Evolutionary conservation across 2,113 vertebrate species (phyloP), one percentile per base, ranked within the genome.

Genomic region (Pomatostomus ruficeps): DNA sequence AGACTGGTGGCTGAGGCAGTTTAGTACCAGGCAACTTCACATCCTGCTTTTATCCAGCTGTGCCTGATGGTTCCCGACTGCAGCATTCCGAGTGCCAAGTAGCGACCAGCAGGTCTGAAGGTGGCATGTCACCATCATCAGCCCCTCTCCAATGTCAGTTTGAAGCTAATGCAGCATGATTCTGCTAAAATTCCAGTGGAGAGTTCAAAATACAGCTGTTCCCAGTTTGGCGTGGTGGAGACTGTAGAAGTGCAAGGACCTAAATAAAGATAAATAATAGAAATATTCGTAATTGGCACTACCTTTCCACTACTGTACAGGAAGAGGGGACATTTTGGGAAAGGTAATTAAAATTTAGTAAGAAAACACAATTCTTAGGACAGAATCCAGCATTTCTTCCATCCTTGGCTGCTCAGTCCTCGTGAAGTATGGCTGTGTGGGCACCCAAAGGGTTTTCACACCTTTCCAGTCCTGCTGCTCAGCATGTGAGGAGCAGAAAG

Each of bases 381-480:
- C 10, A 79, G 31, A 83, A 79, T 51, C 11, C 43, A 78, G 21
- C 4, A 17, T 52, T 79, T 45, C 48, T 90, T 72, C 40, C 25
- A 15, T 11, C 23, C 7, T 29, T 65, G 58, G 28, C 17, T 6
- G 2, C 25, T 61, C 42, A 57, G 22, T 33, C 26, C 23, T 4
- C 2, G 18, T 36, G 58, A 40, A 68, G 9, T 1, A 1, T 8
- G 26, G 22, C 63, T 36, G 3, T 48, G 17, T 5, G 8, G 42
- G 42, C 43, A 71, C 22, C 25, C 51, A 63, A 63, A 75, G 36
- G 21, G 16, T 28, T 91, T 62, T 62, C 38, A 31, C 42, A 20
- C 23, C 11, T 54, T 62, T 5, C 5, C 35, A 62, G 31, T 24
- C 31, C 36, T 4, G 1, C 21, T 0, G 0, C 4, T 72, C 48